Base-by-base conservation (phyloP, 1,140 invertebrate genomes). In the Drosophila santomea region DNA sequence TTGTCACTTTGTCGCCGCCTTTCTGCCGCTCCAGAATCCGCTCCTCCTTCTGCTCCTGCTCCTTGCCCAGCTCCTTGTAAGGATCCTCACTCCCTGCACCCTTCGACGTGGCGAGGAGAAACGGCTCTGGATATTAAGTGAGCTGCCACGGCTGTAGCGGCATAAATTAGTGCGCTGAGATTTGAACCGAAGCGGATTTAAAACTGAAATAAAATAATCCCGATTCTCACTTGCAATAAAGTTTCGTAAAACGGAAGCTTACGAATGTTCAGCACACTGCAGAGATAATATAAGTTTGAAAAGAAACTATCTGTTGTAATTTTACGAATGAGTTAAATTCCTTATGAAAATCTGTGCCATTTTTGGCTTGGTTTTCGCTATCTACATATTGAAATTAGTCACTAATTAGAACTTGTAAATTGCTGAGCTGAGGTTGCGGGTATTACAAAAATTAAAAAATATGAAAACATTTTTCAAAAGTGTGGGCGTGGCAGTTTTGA, bases 121-220 rank as follows among this genome's bases (percentile, higher is more conserved):
- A 83, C 83, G 52, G 76, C 63, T 41, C 59, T 67, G 72, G 73
- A 85, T 83, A 88, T 88, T 88, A 88, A 89, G 82, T 78, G 75
- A 86, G 66, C 80, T 85, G 82, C 63, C 74, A 75, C 67, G 66
- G 68, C 68, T 17, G 43, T 43, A 45, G 52, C 68, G 32, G 66
- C 84, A 88, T 88, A 88, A 88, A 88, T 88, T 83, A 83, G 54
- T 60, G 55, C 25, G 43, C 47, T 35, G 57, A 82, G 82, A 88
- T 82, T 86, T 77, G 20, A 45, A 68, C 47, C 25, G 60, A 52
- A 47, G 39, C 72, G 72, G 44, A 54, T 36, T 54, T 48, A 17
- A 44, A 66, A 52, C 41, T 45, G 45, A 23, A 43, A 48, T 64
- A 63, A 64, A 47, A 63, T 35, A 48, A 43, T 28, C n/a, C 25